Base-by-base conservation (phyloP, 2,113 vertebrate genomes). In the Seriola rivoliana region DNA sequence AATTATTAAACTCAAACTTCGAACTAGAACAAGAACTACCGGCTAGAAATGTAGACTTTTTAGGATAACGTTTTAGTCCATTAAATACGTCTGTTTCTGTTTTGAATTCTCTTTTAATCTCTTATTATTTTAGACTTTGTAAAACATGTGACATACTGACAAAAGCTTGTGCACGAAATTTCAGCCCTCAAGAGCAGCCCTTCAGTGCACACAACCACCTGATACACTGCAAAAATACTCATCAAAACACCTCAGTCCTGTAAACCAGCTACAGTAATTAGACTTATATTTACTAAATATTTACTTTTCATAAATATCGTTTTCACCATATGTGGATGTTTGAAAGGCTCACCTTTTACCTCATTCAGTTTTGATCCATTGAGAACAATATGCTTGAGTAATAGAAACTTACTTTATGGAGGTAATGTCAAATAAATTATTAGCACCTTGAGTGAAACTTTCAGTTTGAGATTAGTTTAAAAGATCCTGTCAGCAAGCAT, bases 161-260 rank as follows among this genome's bases (percentile, higher is more conserved):
- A 65, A 57, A 73, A 60, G 79, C 42, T 80, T 72, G 64, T 71
- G 55, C 21, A 83, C 76, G 40, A 85, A 44, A 72, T 64, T 77
- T 75, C 58, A 63, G 62, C 29, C 8, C 12, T 3, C 1, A 17
- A 62, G 12, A n/a, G 25, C 2, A 9, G 14, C n/a, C 38, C 6
- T 21, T 1, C 4, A 71, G n/a, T 67, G n/a, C 19, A 69, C 14
- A 36, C 44, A 44, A 29, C 21, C 10, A 2, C 17, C 14, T 71
- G 46, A 71, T 40, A 48, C 54, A 62, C 71, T 82, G 59, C 67
- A 68, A 76, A 75, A 60, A 32, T 1, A 44, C 5, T 66, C 4
- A 34, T 23, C 5, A 29, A 57, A 62, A 67, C 23, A 71, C 9
- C 25, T 55, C 9, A 68, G 17, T 16, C 11, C 19, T 52, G 14